Evolutionary conservation across 2,797 vertebrate species (phyloP).

Genomic region (Darevskia nairensis): DNA sequence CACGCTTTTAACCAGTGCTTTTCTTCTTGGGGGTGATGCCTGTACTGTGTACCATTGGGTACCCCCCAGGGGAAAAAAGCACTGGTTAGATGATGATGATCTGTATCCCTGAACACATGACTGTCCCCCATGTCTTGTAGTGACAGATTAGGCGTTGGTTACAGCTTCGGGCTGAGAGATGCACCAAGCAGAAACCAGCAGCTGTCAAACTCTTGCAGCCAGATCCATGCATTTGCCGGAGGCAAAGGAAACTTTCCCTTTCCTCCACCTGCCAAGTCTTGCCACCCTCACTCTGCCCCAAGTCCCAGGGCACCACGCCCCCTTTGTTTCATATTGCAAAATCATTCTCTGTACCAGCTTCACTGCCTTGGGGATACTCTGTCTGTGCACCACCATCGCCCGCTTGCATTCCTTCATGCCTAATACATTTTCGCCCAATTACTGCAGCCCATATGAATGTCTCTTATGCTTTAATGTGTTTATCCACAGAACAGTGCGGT

Average conservation of each 20-base stretch:
- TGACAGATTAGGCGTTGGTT: too few relatives aligned
- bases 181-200: not conserved
- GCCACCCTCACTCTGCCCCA: not conserved
- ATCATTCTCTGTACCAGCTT: not conserved
- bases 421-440: slow-evolving; percentile 2
- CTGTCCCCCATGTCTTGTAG: too few relatives aligned
- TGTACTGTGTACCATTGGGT: too few relatives aligned
- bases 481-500: slow-evolving; percentile 7
- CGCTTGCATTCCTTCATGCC: not conserved
- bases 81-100: too few relatives aligned
- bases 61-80: too few relatives aligned
- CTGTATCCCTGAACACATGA: too few relatives aligned
- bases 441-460: slow-evolving; percentile 17
- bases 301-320: not conserved
- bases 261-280: not conserved
- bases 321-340: not conserved
- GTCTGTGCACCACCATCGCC: not conserved
- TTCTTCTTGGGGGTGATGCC: too few relatives aligned
- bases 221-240: not conserved
- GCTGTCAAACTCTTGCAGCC: not conserved
- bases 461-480: slow-evolving; percentile 17
- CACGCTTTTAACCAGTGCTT: too few relatives aligned
- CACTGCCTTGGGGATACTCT: not conserved
- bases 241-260: too few relatives aligned
- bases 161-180: not conserved